These are phyloP conservation scores for Chelonus insularis DNA, from an alignment of 1,140 invertebrate species.

Conservation along the genomic window DNA sequence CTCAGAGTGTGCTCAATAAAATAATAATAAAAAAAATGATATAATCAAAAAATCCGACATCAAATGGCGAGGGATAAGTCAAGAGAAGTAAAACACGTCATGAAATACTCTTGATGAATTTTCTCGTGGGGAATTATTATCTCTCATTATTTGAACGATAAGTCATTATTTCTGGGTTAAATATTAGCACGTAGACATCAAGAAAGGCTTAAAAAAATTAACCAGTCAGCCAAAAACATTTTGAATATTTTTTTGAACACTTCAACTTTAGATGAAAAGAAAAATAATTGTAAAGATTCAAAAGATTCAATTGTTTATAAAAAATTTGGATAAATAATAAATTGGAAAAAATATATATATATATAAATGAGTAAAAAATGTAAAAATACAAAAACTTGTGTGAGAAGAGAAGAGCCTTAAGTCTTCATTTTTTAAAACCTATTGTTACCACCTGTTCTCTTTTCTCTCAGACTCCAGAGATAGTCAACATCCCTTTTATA, in stretches of 20 bases:
- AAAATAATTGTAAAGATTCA: too few relatives aligned
- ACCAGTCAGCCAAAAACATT: too few relatives aligned
- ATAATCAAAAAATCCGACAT: neutral
- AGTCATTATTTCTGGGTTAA: neutral
- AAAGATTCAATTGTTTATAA: too few relatives aligned
- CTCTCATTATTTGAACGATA: conserved; percentile 13
- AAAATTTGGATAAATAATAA: too few relatives aligned
- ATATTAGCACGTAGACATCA: neutral
- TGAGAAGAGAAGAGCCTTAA: neutral
- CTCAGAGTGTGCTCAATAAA: neutral
- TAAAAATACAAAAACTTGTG: neutral
- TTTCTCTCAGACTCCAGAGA: conserved; percentile 28
- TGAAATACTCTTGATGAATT: conserved; percentile 10
- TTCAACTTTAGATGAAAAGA: too few relatives aligned
- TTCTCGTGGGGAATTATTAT: neutral
- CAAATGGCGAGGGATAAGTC: neutral
- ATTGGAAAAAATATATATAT: too few relatives aligned
- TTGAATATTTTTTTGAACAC: too few relatives aligned
- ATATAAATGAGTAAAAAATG: neutral
- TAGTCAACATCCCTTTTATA: conserved; percentile 2
- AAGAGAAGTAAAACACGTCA: neutral
- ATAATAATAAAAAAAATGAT: neutral
- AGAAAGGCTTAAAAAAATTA: too few relatives aligned
- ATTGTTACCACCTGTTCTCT: conserved; percentile 46
- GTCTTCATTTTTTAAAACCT: neutral